Evolutionary conservation across 2,113 vertebrate genomes (phyloP), one percentile per base, ranked within the genome.

Genomic region (Hemibagrus wyckioides): DNA sequence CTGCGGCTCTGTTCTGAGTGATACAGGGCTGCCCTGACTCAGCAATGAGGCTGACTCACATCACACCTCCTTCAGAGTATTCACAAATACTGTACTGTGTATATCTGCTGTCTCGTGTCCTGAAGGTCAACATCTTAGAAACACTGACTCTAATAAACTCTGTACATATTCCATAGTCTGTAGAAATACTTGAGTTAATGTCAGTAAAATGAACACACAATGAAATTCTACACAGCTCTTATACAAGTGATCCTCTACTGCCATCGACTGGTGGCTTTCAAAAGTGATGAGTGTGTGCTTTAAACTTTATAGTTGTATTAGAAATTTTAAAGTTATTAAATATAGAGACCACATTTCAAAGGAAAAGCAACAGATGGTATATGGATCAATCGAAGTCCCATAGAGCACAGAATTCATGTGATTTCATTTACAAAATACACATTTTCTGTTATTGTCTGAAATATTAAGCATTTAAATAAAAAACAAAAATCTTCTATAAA

Each of bases 191-290:
- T 77, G 6, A 50, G 6, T 6, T 28, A 69, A 33, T 21, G 6
- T 10, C 9, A 33, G 44, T 25, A 36, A 9, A 33, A 65, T 23
- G 36, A 25, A 85, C 19, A 85, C 50, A 71, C 13, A 67, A 23
- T 30, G 11, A 19, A 44, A 23, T 39, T 52, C 13, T 36, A 17
- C 23, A 61, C 14, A 50, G 41, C 25, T 28, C 54, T 30, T 63
- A 23, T 56, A 56, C 30, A 65, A 33, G 7, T 80, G 61, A 87
- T n/a, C 71, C 61, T 11, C 82, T 88, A 83, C 84, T 87, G 76
- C 91, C 87, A 90, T 89, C 91, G 89, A 65, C 87, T 87, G 91
- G 86, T 63, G 44, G 28, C 44, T n/a, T 69, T 69, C 52, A 33
- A 50, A 83, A 80, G 59, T 19, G 59, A 41, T 39, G 73, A 2